Conservation (phyloP, 1,140 invertebrate species). For the Archivesica marissinica region DNA sequence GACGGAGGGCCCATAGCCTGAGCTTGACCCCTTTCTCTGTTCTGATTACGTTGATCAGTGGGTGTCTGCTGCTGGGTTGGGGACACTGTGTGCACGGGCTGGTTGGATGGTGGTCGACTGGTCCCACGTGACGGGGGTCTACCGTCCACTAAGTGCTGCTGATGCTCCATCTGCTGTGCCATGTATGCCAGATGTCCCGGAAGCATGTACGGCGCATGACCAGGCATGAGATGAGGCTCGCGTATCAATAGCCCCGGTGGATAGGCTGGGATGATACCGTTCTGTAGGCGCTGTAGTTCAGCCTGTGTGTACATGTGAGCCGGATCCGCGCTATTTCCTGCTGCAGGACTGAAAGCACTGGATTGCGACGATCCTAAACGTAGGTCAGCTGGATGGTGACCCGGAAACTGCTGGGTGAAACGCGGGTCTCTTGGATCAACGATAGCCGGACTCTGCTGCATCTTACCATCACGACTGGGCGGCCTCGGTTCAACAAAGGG, state of each 20-base stretch:
- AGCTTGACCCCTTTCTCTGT: not conserved
- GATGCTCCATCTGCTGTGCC: slow-evolving; percentile 39
- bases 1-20: slow-evolving; percentile 2
- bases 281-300: slow-evolving; percentile 60
- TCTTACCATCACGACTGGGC: slow-evolving; percentile 56
- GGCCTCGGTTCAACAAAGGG: slow-evolving; percentile 61
- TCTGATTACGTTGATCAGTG: slow-evolving; percentile 23
- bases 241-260: slow-evolving; percentile 60
- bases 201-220: slow-evolving; percentile 47
- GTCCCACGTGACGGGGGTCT: slow-evolving; percentile 62
- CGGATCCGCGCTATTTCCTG: slow-evolving; percentile 50
- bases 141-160: slow-evolving; percentile 66
- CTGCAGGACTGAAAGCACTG: slow-evolving; percentile 67
- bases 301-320: slow-evolving; percentile 69
- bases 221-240: slow-evolving; percentile 66
- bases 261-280: slow-evolving; percentile 64
- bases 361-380: slow-evolving; percentile 60
- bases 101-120: slow-evolving; percentile 39
- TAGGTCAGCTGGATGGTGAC: slow-evolving; percentile 59
- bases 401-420: slow-evolving; percentile 52
- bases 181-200: slow-evolving; percentile 57
- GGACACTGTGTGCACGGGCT: slow-evolving; percentile 45
- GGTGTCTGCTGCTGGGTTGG: slow-evolving; percentile 39
- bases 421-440: slow-evolving; percentile 58
- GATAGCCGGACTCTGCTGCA: slow-evolving; percentile 55